Evolutionary conservation across 2,797 vertebrate species (phyloP).

Genomic region (Pogonophryne albipinna): DNA sequence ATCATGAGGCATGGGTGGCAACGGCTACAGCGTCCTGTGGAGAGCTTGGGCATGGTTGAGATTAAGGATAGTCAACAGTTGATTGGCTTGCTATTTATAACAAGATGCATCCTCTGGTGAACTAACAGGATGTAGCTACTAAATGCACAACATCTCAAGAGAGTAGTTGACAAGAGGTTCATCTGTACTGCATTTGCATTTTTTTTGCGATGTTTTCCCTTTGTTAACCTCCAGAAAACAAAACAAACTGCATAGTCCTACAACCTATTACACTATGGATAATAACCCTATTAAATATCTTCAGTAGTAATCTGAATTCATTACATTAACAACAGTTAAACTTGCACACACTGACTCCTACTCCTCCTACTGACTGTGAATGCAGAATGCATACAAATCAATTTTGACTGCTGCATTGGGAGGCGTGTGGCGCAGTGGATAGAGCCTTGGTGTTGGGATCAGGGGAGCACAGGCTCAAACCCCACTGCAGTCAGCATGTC

Average conservation of each 20-base stretch:
- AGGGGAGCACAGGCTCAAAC: too few relatives aligned
- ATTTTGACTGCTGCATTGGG: neutral
- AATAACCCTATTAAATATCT: neutral
- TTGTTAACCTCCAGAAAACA: neutral
- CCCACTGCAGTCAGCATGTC: too few relatives aligned
- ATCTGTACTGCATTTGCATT: neutral
- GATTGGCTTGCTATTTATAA: neutral
- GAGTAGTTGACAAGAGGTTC: neutral
- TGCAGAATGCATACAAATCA: neutral
- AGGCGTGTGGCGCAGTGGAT: too few relatives aligned
- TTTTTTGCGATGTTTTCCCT: neutral
- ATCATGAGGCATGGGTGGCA: constrained; percentile 51
- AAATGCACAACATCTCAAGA: neutral
- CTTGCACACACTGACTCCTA: neutral
- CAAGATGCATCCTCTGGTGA: neutral
- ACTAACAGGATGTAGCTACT: neutral
- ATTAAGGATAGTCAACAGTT: neutral
- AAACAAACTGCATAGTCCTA: neutral
- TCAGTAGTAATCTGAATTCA: neutral
- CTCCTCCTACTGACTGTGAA: neutral
- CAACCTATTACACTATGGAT: neutral
- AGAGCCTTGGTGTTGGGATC: too few relatives aligned
- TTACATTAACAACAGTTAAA: neutral
- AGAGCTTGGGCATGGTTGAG: neutral
- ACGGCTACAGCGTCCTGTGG: constrained; percentile 13